Conservation (phyloP, 1,140 invertebrate species). For the Cryptotermes secundus region DNA sequence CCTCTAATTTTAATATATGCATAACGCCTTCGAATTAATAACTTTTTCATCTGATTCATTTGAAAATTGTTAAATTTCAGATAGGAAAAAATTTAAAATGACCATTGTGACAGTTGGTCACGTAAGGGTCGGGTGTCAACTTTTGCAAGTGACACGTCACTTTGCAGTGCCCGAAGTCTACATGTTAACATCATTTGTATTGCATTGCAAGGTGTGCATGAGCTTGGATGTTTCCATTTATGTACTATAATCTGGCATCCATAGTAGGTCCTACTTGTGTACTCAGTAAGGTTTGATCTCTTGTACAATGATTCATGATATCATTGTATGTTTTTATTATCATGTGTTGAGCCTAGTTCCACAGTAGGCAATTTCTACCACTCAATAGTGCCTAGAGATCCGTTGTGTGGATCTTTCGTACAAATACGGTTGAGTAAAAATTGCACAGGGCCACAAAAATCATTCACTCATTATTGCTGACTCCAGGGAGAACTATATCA, state of each 20-base stretch:
- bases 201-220: conserved; percentile 2
- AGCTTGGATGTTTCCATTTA: conserved; percentile 1
- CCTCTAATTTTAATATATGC: background rate
- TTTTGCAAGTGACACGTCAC: background rate
- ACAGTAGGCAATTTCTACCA: conserved; percentile 22
- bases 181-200: background rate
- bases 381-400: conserved; percentile 31
- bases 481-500: conserved; percentile 32
- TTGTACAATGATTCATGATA: background rate
- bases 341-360: conserved; percentile 24
- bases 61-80: background rate
- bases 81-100: background rate
- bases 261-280: background rate
- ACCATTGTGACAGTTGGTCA: background rate
- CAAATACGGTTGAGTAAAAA: conserved; percentile 30
- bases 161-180: background rate
- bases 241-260: background rate
- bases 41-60: background rate
- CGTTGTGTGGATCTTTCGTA: conserved; percentile 28
- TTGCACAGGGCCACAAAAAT: conserved; percentile 29
- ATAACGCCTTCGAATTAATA: background rate
- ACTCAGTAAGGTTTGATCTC: conserved; percentile 33
- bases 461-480: background rate
- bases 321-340: conserved; percentile 23
- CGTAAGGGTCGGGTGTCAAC: background rate